Percentiles rank a stretch among this genome's conserved stretches.
These are phyloP conservation scores for Hyles vespertilio DNA, from an alignment of 1,140 invertebrate genomes.

Conservation along the genomic window DNA sequence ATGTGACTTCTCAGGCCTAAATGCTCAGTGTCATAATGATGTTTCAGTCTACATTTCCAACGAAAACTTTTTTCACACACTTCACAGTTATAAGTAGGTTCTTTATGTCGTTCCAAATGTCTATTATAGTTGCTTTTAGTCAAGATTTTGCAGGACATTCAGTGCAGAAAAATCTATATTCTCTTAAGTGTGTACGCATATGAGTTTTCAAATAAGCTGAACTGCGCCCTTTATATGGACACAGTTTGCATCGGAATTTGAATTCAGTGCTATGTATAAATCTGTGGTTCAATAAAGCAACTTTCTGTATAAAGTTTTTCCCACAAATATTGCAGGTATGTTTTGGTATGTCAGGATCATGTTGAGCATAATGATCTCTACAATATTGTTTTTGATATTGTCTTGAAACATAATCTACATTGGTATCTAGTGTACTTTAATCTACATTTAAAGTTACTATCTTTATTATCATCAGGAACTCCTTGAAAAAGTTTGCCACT, in stretches of 20 bases:
- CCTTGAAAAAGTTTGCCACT: not conserved
- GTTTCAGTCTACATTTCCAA: slow-evolving; percentile 3
- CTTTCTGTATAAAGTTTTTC: slow-evolving; percentile 3
- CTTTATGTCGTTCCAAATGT: slow-evolving; percentile 1
- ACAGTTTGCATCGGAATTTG: slow-evolving; percentile 5
- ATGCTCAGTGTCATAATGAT: slow-evolving; percentile 9
- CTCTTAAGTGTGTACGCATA: slow-evolving; percentile 7
- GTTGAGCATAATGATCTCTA: slow-evolving; percentile 8
- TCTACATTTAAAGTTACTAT: not conserved
- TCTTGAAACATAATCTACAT: slow-evolving; percentile 8
- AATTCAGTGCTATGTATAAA: slow-evolving; percentile 9
- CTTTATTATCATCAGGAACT: not conserved
- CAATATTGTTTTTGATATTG: slow-evolving; percentile 5
- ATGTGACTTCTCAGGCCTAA: slow-evolving; percentile 9
- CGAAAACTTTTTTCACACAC: slow-evolving; percentile 2
- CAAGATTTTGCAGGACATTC: slow-evolving; percentile 9
- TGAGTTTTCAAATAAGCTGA: slow-evolving; percentile 6
- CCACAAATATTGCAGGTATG: slow-evolving; percentile 8
- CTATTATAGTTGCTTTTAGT: slow-evolving; percentile 11
- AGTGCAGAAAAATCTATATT: slow-evolving; percentile 8
- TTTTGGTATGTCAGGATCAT: slow-evolving; percentile 1
- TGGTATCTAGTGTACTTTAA: slow-evolving; percentile 5
- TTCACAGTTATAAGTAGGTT: slow-evolving; percentile 8
- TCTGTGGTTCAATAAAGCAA: slow-evolving; percentile 1
- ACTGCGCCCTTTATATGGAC: slow-evolving; percentile 6